A percentile compares a stretch with the other conserved stretches of the same genome.
Conservation (phyloP, 2,113 vertebrate genomes). For the Microtus montanus region DNA sequence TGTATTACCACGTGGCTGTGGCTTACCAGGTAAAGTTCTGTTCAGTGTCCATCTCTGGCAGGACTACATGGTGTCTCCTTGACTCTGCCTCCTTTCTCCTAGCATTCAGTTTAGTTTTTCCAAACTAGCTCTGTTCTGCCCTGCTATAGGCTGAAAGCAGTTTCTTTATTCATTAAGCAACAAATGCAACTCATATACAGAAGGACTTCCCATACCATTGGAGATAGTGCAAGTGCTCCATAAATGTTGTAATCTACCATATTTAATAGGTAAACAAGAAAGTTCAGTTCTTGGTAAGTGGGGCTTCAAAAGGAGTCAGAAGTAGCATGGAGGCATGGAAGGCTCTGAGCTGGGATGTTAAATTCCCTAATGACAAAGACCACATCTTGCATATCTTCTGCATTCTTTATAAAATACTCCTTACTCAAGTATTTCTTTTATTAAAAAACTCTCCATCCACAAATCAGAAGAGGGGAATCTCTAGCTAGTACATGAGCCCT, state of each 20-base stretch:
- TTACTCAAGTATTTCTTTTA: neutral
- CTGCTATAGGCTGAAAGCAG: no score
- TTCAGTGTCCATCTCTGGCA: no score
- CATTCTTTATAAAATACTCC: neutral
- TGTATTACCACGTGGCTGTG: no score
- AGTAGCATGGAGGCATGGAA: neutral
- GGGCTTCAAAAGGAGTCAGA: conserved; percentile 3
- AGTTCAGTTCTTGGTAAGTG: conserved; percentile 1
- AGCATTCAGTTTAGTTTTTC: no score
- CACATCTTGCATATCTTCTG: neutral
- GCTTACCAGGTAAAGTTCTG: no score
- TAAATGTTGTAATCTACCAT: neutral
- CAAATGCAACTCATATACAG: no score
- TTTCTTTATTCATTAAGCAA: no score
- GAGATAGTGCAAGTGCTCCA: neutral
- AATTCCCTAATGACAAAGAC: neutral
- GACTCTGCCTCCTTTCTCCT: no score
- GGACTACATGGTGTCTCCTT: no score
- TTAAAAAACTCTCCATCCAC: neutral
- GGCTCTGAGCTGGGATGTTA: neutral
- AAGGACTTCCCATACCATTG: neutral
- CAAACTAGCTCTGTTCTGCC: no score
- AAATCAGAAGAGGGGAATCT: neutral
- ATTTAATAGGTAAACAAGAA: conserved; percentile 8
- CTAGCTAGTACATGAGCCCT: neutral